Evolutionary conservation across 2,888 invertebrate genomes (phyloP), one percentile per base, ranked within the genome.

Genomic region (Drosophila cognata): DNA sequence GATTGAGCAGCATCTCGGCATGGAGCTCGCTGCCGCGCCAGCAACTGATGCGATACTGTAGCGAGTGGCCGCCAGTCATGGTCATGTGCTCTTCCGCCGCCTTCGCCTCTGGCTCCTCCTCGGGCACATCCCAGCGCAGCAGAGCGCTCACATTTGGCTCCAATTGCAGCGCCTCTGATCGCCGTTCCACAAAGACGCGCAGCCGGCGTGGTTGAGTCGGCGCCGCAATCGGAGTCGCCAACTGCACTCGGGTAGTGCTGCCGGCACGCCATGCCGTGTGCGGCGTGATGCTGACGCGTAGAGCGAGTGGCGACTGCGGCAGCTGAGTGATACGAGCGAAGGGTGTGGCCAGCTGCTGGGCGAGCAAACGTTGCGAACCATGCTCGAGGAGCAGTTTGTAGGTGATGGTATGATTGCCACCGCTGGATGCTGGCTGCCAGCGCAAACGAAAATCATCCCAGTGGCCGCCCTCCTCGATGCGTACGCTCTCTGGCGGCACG

Each of bases 231-330:
- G 98, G 98, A 0, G 98, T 97, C 85, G 94, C 94, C 0, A 97
- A 91, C n/a, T 94, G 93, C 0, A 95, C 94, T 0, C 95, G 94
- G 0, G 95, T 95, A 25, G 95, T 94, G 2, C 94, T 93, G 0
- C 97, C 96, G 4, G 96, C 95, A 21, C 96, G 97, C 98, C 98
- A 98, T 84, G 96, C 96, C 0, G 98, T 97, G 91, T 96, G 96
- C 2, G 98, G 96, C 41, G 96, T 95, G 6, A 98, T 95, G 2
- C 96, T 95, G 28, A 97, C 95, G 66, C 95, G 95, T 64, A 98
- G 92, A 21, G 94, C 93, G 11, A 96, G 95, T 92, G 96, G 97
- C 0, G 98, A 97, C 66, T 85, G 85, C 33, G 86, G 81, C 2
- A 92, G 79, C 50, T 92, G 91, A 0, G 83, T 82, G 4, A 90